A percentile compares a stretch with the other conserved stretches of the same genome.
Evolutionary conservation across 2,888 invertebrate species (phyloP).

Genomic region (Spatulosminthurus flaviceps): DNA sequence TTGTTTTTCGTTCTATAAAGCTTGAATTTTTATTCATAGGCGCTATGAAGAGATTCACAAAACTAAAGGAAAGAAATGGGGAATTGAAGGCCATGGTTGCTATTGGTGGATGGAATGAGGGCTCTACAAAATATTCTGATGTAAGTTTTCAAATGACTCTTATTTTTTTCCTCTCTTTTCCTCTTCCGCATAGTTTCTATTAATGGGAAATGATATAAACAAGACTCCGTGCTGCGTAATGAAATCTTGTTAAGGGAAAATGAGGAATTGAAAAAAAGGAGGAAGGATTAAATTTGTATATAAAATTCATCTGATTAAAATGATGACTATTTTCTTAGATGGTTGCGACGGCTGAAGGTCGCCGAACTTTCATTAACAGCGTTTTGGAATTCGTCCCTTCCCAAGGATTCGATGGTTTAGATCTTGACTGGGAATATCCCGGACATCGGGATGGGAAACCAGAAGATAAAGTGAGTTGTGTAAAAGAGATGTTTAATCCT

Average conservation of each 20-base stretch:
- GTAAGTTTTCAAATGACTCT: too few species aligned
- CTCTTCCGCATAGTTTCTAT: too few species aligned
- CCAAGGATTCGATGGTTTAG: slow-evolving; percentile 76
- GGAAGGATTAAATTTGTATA: too few species aligned
- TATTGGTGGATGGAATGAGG: slow-evolving; percentile 70
- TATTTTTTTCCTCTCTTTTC: too few species aligned
- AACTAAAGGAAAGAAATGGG: slow-evolving; percentile 65
- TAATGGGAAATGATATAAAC: too few species aligned
- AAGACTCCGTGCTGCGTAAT: too few species aligned
- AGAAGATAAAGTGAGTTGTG: slow-evolving; percentile 56
- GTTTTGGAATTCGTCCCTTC: slow-evolving; percentile 70
- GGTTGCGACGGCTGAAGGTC: slow-evolving; percentile 67
- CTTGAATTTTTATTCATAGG: slow-evolving; percentile 55
- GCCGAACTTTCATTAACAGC: slow-evolving; percentile 70
- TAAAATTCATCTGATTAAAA: too few species aligned
- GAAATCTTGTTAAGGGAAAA: too few species aligned
- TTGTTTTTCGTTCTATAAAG: too few species aligned
- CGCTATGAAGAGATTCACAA: slow-evolving; percentile 65
- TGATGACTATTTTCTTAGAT: slow-evolving; percentile 61
- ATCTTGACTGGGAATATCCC: slow-evolving; percentile 73
- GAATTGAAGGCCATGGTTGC: slow-evolving; percentile 65
- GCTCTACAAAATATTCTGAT: slow-evolving; percentile 71
- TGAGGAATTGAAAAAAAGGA: slow-evolving; percentile 2
- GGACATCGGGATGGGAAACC: slow-evolving; percentile 55
- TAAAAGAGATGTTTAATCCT: too few species aligned